Percentiles rank a stretch among this genome's conserved stretches.
Conservation (phyloP, 2,797 vertebrate genomes). For the Sciurus vulgaris region DNA sequence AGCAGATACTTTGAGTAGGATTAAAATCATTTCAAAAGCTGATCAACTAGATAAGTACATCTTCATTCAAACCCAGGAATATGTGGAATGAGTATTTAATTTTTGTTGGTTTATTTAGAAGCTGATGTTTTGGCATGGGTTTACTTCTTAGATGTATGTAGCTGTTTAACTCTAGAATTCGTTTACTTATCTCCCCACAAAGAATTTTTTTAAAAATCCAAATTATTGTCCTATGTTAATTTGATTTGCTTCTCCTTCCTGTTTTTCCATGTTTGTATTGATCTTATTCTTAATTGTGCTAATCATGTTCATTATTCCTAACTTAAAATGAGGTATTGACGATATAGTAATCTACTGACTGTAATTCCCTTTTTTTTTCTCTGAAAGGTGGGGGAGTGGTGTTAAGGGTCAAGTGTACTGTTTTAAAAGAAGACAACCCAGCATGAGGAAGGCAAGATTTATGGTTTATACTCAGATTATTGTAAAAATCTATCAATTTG, state of each 20-base stretch:
- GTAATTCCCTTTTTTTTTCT: neutral
- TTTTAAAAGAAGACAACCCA: conserved; percentile 29
- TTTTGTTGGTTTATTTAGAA: conserved; percentile 13
- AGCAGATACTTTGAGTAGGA: conserved; percentile 13
- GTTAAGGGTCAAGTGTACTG: conserved; percentile 41
- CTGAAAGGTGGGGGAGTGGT: conserved; percentile 45
- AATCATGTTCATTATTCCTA: conserved; percentile 49
- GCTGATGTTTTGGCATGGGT: conserved; percentile 42
- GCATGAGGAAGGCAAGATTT: conserved; percentile 25
- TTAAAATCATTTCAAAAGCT: conserved; percentile 52
- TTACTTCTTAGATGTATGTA: conserved; percentile 30
- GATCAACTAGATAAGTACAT: conserved; percentile 16
- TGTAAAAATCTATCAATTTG: neutral
- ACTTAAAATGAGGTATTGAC: conserved; percentile 52
- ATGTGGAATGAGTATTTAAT: conserved; percentile 18
- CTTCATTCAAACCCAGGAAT: neutral
- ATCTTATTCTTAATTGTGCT: conserved; percentile 60
- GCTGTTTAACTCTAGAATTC: conserved; percentile 36
- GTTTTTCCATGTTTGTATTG: conserved; percentile 50
- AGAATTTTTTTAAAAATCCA: neutral
- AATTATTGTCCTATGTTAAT: conserved; percentile 45
- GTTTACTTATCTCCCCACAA: neutral
- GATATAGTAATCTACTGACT: conserved; percentile 58
- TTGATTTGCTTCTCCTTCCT: conserved; percentile 39
- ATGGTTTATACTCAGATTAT: conserved; percentile 5